Conservation (phyloP, 2,113 vertebrate species). For the Lasiurus borealis region DNA sequence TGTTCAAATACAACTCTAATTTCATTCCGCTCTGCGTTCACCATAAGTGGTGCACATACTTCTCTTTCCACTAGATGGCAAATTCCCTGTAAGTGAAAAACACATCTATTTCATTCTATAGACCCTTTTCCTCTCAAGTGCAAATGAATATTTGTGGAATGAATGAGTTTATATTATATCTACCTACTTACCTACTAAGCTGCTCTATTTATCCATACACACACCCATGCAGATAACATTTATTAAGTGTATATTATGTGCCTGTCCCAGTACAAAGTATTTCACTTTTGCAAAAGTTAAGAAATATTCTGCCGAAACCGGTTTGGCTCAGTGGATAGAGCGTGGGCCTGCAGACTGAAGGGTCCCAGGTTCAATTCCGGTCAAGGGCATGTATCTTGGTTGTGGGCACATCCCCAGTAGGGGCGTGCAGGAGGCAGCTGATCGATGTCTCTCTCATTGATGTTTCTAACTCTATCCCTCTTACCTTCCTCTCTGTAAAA, state of each 20-base stretch:
- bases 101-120: background rate
- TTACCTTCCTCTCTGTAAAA: too few relatives aligned
- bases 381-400: too few relatives aligned
- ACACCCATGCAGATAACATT: background rate
- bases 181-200: background rate
- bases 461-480: too few relatives aligned
- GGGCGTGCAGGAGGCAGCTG: too few relatives aligned
- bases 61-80: conserved; percentile 66
- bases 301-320: background rate
- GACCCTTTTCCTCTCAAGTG: background rate
- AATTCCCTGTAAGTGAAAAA: background rate
- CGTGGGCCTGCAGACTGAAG: too few relatives aligned
- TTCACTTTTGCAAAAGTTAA: conserved; percentile 49
- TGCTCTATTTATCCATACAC: background rate
- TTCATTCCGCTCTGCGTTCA: background rate
- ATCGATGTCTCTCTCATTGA: too few relatives aligned
- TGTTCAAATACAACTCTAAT: background rate
- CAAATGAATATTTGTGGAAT: background rate
- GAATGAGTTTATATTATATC: background rate
- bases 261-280: background rate
- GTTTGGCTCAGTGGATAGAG: too few relatives aligned
- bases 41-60: background rate
- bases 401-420: too few relatives aligned
- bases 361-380: too few relatives aligned
- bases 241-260: background rate